Evolutionary conservation across 2,797 vertebrate genomes (phyloP), one percentile per base, ranked within the genome.

Genomic region (Pipistrellus pipistrellus): DNA sequence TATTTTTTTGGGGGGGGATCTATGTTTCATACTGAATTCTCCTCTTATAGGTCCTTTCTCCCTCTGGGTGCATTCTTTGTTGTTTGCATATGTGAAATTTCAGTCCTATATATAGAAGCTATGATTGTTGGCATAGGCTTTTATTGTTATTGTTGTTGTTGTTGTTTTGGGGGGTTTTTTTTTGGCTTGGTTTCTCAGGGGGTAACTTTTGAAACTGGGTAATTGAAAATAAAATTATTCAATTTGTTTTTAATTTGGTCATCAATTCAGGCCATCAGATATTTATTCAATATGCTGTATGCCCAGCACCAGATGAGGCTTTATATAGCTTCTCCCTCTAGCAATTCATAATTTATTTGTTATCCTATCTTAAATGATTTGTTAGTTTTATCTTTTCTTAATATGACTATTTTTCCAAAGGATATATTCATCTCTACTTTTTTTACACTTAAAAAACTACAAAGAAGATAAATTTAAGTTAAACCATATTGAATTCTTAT

Each of bases 381-480:
- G 69, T 85, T 90, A 41, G 59, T 59, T 93, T 72, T 86, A 66
- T 71, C 13, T 57, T 94, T 73, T 64, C 23, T 64, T 38, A 88
- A 87, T 59, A 87, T 73, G 44, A 32, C 12, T 85, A 1, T 73
- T 94, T 95, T 81, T 85, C 41, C 41, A 92, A 83, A 27, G 3
- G 2, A 21, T 62, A 23, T 25, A 64, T n/a, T 85, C 8, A 76
- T 66, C 30, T 90, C 32, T 46, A 44, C 35, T 93, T 81, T 85
- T n/a, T 90, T 94, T 13, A 90, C 32, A 90, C 32, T 80, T 95
- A 46, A 41, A 35, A 35, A 91, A 81, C 71, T 73, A 83, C 25
- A 78, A n/a, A 83, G 14, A 84, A 86, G 38, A 78, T 71, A 85
- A n/a, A 35, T 53, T 41, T 82, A 93, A 90, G n/a, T 11, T 21